Percentiles rank a stretch among this genome's conserved stretches.
These are phyloP conservation scores for Drosophila nannoptera DNA, from an alignment of 1,140 invertebrate species.

Conservation along the genomic window DNA sequence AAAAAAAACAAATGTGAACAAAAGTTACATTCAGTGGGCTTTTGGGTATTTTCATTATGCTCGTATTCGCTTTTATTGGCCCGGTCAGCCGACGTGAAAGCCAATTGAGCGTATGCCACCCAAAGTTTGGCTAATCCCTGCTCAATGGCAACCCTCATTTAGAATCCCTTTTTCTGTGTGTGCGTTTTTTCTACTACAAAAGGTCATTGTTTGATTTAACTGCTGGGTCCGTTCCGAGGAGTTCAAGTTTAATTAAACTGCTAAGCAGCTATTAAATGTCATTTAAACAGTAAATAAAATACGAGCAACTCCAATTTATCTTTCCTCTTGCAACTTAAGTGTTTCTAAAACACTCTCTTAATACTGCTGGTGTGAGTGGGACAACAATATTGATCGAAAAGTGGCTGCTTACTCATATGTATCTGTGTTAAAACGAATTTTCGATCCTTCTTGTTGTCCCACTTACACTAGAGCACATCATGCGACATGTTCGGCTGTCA, in stretches of 20 bases:
- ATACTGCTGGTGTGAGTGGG: too few relatives aligned
- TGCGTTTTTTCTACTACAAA: constrained; percentile 26
- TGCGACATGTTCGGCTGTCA: too few relatives aligned
- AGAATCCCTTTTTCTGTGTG: constrained; percentile 42
- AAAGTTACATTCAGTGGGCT: constrained; percentile 48
- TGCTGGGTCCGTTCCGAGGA: constrained; percentile 40
- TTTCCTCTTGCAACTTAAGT: constrained; percentile 7
- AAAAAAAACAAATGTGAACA: constrained; percentile 19
- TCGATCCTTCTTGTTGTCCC: too few relatives aligned
- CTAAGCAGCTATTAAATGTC: constrained; percentile 63
- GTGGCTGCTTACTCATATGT: too few relatives aligned
- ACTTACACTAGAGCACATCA: too few relatives aligned
- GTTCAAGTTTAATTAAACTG: constrained; percentile 68
- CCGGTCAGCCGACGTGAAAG: constrained; percentile 34
- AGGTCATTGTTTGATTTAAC: constrained; percentile 55
- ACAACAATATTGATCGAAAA: too few relatives aligned
- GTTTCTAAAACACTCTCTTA: too few relatives aligned
- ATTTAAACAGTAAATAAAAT: constrained; percentile 64
- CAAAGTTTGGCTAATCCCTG: constrained; percentile 49
- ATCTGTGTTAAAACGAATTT: too few relatives aligned
- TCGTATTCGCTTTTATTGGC: constrained; percentile 42
- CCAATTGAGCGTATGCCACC: constrained; percentile 55
- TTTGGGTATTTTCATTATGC: constrained; percentile 39
- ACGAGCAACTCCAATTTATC: constrained; percentile 10
- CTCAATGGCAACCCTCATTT: constrained; percentile 59